These are phyloP conservation scores for Epizoanthus illoricatus DNA, from an alignment of 92 coral and sea anemone species.

Conservation along the genomic window DNA sequence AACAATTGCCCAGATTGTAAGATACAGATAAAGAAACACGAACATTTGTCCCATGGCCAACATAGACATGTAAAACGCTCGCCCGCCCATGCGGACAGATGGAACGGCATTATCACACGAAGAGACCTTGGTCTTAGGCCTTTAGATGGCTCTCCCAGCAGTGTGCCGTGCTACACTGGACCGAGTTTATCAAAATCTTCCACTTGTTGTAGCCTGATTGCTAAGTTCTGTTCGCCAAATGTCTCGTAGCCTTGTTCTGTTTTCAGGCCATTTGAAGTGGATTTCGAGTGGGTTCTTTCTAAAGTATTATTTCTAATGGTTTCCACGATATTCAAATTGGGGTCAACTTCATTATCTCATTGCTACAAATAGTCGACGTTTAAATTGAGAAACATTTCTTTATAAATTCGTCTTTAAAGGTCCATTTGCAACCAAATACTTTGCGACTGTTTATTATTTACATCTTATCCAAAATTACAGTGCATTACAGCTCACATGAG, in stretches of 20 bases:
- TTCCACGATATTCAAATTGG: neutral
- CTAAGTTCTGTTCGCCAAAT: slow-evolving; percentile 64
- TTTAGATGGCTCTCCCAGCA: slow-evolving; percentile 24
- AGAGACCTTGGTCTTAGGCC: slow-evolving; percentile 37
- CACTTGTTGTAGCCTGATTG: slow-evolving; percentile 54
- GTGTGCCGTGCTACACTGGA: neutral
- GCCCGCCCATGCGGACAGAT: slow-evolving; percentile 22
- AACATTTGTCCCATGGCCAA: slow-evolving; percentile 4
- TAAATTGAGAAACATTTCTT: neutral
- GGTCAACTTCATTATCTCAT: neutral
- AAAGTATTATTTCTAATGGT: neutral
- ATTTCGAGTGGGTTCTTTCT: neutral
- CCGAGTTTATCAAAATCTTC: slow-evolving; percentile 13
- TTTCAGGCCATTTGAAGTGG: neutral
- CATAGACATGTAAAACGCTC: slow-evolving; percentile 21
- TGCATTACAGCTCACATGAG: too few species aligned
- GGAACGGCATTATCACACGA: slow-evolving; percentile 37
- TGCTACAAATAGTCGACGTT: neutral
- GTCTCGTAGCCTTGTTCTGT: slow-evolving; percentile 35
- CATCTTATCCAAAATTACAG: too few species aligned
- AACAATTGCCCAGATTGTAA: slow-evolving; percentile 38
- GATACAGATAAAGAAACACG: slow-evolving; percentile 7
- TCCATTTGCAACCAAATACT: neutral
- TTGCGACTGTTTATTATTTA: neutral
- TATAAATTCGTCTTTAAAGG: neutral